A percentile compares a stretch with the other conserved stretches of the same genome.
Conservation (phyloP, 2,888 invertebrate species). For the Polydrusus tereticollis region DNA sequence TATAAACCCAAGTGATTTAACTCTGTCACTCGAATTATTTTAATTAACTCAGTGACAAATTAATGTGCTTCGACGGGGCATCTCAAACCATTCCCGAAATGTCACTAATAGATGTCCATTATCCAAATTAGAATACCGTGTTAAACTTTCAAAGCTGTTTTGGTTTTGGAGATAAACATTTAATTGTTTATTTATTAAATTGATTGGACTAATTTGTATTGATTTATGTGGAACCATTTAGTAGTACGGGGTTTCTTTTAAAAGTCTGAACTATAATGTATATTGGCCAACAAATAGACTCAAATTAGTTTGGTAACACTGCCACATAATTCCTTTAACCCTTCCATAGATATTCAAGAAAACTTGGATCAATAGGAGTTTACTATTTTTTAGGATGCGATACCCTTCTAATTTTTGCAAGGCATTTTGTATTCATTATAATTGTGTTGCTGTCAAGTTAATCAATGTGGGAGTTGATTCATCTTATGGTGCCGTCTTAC, state of each 20-base stretch:
- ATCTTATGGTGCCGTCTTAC: too few relatives aligned
- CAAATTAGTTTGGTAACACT: too few relatives aligned
- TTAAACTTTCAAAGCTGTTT: conserved; percentile 45
- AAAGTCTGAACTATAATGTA: not conserved
- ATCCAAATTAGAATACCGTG: conserved; percentile 63
- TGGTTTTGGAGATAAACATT: conserved; percentile 28
- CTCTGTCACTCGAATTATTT: conserved; percentile 63
- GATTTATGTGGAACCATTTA: conserved; percentile 12
- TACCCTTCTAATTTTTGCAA: too few relatives aligned
- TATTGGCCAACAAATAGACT: not conserved
- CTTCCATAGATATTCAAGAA: too few relatives aligned
- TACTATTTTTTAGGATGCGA: too few relatives aligned
- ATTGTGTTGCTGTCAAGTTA: too few relatives aligned
- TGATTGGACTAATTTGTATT: conserved; percentile 29
- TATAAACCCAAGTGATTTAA: conserved; percentile 62
- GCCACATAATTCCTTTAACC: too few relatives aligned
- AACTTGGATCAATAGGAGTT: too few relatives aligned
- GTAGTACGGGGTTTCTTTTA: not conserved
- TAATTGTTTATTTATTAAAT: conserved; percentile 44
- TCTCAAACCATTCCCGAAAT: conserved; percentile 36
- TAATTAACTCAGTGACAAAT: conserved; percentile 65
- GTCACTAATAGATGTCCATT: conserved; percentile 61
- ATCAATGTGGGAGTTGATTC: too few relatives aligned
- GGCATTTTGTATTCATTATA: too few relatives aligned
- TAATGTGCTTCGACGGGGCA: conserved; percentile 57